A percentile compares a stretch with the other conserved stretches of the same genome.
Evolutionary conservation across 2,888 invertebrate genomes (phyloP).

Genomic region (Arrhopalites spinosus): DNA sequence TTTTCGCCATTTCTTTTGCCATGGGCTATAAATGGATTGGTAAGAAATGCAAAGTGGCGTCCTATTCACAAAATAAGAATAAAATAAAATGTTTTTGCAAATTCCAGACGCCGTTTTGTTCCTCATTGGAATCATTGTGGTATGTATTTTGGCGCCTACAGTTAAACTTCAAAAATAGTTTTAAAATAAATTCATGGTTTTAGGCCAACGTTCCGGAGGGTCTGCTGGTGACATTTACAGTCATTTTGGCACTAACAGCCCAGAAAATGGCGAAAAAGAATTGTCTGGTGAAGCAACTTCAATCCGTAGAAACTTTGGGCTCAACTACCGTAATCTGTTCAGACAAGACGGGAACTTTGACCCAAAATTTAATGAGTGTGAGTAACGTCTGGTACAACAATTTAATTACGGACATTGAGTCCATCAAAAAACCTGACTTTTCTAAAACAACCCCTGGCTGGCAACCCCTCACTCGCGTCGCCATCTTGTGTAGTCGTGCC

Average conservation of each 20-base stretch:
- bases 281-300: slow-evolving; percentile 78
- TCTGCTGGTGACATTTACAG: slow-evolving; percentile 57
- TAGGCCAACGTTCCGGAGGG: slow-evolving; percentile 49
- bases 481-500: slow-evolving; percentile 73
- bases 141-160: slow-evolving; percentile 12
- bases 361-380: slow-evolving; percentile 53
- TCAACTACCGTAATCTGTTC: slow-evolving; percentile 81
- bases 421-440: slow-evolving; percentile 24
- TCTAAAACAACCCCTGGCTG: slow-evolving; percentile 60
- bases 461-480: slow-evolving; percentile 66
- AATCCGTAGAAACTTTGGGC: slow-evolving; percentile 78
- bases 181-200: no score
- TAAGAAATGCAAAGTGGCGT: no score
- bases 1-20: slow-evolving; percentile 38
- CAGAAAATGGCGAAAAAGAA: slow-evolving; percentile 81
- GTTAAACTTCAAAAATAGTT: no score
- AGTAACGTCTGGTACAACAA: slow-evolving; percentile 49
- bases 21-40: slow-evolving; percentile 1
- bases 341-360: slow-evolving; percentile 72
- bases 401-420: slow-evolving; percentile 27
- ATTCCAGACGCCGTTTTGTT: slow-evolving; percentile 13
- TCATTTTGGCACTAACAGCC: slow-evolving; percentile 75
- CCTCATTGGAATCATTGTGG: slow-evolving; percentile 6
- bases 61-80: no score
- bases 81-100: no score